Percentiles rank a stretch among this genome's conserved stretches.
phyloP scores from a whole-genome alignment of 2,797 vertebrate genomes.

The Tachyglossus aculeatus region DNA sequence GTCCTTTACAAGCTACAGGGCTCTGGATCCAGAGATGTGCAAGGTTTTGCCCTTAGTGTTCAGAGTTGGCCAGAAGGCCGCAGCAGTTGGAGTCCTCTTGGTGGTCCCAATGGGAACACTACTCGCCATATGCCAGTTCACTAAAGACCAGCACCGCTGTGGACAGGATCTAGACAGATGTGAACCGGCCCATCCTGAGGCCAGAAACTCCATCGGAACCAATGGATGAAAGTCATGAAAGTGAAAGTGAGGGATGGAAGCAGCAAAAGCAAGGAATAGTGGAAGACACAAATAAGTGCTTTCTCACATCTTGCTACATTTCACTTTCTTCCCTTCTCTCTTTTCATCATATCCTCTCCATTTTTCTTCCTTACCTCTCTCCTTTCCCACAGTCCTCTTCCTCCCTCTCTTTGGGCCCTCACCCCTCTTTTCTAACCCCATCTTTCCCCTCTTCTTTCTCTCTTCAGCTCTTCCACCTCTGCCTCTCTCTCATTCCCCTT shows the following conservation, averaged over 20 bases:
- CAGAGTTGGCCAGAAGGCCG: too few species aligned
- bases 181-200: too few species aligned
- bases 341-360: background rate
- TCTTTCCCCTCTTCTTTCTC: background rate
- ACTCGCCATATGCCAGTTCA: too few species aligned
- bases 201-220: too few species aligned
- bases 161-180: too few species aligned
- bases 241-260: background rate
- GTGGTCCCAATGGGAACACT: too few species aligned
- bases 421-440: background rate
- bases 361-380: background rate
- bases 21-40: too few species aligned
- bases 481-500: background rate
- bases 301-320: background rate
- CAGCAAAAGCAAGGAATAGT: background rate
- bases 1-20: too few species aligned
- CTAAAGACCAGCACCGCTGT: too few species aligned
- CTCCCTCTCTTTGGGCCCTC: background rate
- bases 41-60: too few species aligned
- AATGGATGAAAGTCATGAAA: background rate
- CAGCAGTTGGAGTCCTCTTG: too few species aligned
- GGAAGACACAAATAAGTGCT: too few species aligned
- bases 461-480: background rate
- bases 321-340: background rate
- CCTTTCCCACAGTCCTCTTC: background rate